phyloP scores from a whole-genome alignment of 2,888 invertebrate genomes.

The Amiota mariae region DNA sequence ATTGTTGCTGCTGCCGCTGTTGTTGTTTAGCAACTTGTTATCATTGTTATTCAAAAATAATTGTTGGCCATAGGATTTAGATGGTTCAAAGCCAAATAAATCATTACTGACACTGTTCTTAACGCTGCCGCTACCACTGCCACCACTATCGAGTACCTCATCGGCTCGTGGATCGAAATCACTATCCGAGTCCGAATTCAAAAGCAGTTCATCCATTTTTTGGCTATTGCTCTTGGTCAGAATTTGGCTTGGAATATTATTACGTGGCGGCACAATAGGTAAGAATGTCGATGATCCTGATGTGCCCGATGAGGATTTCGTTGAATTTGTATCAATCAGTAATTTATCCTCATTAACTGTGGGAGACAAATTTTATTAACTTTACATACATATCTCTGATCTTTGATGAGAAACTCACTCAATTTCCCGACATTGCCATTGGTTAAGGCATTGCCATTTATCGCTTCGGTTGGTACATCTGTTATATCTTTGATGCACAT shows the following conservation, averaged over 20 bases:
- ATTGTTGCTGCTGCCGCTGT: constrained; percentile 54
- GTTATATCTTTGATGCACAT: constrained; percentile 76
- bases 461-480: constrained; percentile 70
- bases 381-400: background rate
- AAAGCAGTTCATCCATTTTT: constrained; percentile 83
- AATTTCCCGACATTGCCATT: constrained; percentile 59
- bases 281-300: constrained; percentile 67
- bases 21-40: constrained; percentile 65
- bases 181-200: constrained; percentile 86
- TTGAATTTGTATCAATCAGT: constrained; percentile 71
- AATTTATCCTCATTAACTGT: constrained; percentile 68
- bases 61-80: constrained; percentile 73
- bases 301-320: constrained; percentile 54
- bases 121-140: constrained; percentile 64
- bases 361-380: constrained; percentile 28
- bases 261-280: constrained; percentile 73
- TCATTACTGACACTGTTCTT: constrained; percentile 67
- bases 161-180: constrained; percentile 92
- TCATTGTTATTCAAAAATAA: constrained; percentile 74
- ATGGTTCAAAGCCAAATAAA: constrained; percentile 73
- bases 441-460: constrained; percentile 49
- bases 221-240: constrained; percentile 80
- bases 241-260: constrained; percentile 75
- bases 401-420: background rate
- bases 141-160: constrained; percentile 76